Evolutionary conservation across 2,888 invertebrate genomes (phyloP), one percentile per base, ranked within the genome.

Genomic region (Phyllotreta striolata): DNA sequence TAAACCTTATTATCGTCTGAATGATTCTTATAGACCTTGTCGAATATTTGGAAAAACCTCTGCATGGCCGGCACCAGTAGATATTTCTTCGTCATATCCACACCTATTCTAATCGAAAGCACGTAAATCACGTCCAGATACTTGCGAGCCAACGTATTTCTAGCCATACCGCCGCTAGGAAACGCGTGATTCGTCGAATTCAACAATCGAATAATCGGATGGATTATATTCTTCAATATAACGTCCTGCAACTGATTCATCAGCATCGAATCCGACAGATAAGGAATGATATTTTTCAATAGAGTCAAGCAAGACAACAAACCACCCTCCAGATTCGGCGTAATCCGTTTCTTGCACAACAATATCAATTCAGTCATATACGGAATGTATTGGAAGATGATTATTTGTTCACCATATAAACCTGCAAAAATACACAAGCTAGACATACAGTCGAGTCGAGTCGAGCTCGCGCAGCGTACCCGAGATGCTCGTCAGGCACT

Each of bases 191-290:
- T 88, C 0, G 89, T 87, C 0, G 96, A 93, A 2, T 93, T 91
- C 1, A 95, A 83, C 40, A 97, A 83, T 1, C 91, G 87, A 1
- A 96, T 86, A 0, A 91, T 87, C 9, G 96, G 96, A 76, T 92
- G 88, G 0, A 98, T 81, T 51, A 97, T 92, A 14, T 89, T 88
- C 75, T 91, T 90, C 13, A 97, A 85, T 63, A 98, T 88, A 0
- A 89, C 89, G 76, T 97, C 96, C 92, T 96, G 91, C 67, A 95
- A 83, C 70, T 93, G 89, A 75, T 95, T 93, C 93, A 95, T 95
- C 8, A 96, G 84, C 60, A 91, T 91, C 9, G 88, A 86, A 78
- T 96, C 95, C 4, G 89, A 89, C 77, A 96, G 85, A 77, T 89
- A 92, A 0, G 94, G 92, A 74, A 94, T 85, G 12, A 94, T 86